Base-by-base conservation (phyloP, 2,888 invertebrate species). In the Sinelater perroti region DNA sequence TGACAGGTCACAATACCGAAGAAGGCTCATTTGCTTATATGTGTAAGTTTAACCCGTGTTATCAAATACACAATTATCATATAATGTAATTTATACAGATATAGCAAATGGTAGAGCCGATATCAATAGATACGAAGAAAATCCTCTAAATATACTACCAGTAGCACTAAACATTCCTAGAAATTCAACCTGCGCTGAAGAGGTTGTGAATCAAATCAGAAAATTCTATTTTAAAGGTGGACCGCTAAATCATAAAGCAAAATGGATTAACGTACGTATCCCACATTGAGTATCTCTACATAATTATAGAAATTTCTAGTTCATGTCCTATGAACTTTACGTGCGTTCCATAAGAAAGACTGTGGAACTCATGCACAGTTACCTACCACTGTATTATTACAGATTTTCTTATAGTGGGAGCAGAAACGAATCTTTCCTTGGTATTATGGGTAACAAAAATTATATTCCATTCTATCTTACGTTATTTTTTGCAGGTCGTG, bases 11-110 rank as follows among this genome's bases (percentile, higher is more conserved):
- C n/a, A 50, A 44, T 10, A 40, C 54, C 1, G 59, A 59, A 20
- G 59, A 59, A 51, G 59, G 59, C 8, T 40, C 57, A 10, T 42
- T 42, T 33, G 36, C 51, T 2, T 56, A 56, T 14, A 8, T 17
- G 10, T 51, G 56, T 45, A 51, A 45, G 45, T 16, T 11, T 7
- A 21, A 21, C 4, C 24, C 2, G 11, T 26, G 13, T 21, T 26
- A 6, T n/a, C 4, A 31, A 10, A 31, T 4, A 31, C 31, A 6
- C n/a, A n/a, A n/a, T n/a, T n/a, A n/a, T n/a, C n/a, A n/a, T n/a
- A n/a, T n/a, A n/a, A n/a, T n/a, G n/a, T n/a, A n/a, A n/a, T n/a
- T n/a, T n/a, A n/a, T n/a, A 18, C 13, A 46, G 51, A 11, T 20
- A 31, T 51, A 11, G 13, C 8, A 2, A 20, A 11, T 26, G 26